phyloP scores from a whole-genome alignment of 1,140 invertebrate species.

The Forficula auricularia region DNA sequence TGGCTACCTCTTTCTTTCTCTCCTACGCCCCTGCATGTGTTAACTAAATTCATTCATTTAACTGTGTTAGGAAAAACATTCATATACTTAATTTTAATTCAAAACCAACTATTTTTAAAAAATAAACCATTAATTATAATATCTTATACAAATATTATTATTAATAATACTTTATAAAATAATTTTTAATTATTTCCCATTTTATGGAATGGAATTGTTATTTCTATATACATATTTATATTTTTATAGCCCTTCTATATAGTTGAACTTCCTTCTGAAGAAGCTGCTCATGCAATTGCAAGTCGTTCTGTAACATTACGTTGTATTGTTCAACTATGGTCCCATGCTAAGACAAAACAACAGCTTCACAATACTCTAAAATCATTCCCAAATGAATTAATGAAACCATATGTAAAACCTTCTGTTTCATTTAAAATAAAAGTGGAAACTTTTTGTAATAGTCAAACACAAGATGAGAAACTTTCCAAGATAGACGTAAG shows the following conservation, averaged over 20 bases:
- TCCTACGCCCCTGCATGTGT: too few species aligned
- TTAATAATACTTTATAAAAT: too few species aligned
- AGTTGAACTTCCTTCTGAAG: constrained; percentile 46
- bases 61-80: too few species aligned
- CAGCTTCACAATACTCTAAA: constrained; percentile 46
- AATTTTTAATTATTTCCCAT: too few species aligned
- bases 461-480: constrained; percentile 59
- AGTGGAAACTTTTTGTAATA: constrained; percentile 76
- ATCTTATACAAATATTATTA: too few species aligned
- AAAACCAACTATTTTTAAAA: too few species aligned
- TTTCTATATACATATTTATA: too few species aligned
- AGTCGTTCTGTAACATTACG: constrained; percentile 58
- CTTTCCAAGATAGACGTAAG: constrained; percentile 67
- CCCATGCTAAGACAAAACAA: constrained; percentile 33
- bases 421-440: constrained; percentile 58
- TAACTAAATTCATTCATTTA: too few species aligned
- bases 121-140: too few species aligned
- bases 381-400: constrained; percentile 30
- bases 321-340: constrained; percentile 63
- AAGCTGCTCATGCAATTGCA: constrained; percentile 41
- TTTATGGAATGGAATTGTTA: too few species aligned
- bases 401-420: constrained; percentile 31
- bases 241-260: constrained; percentile 56
- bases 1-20: too few species aligned
- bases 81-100: too few species aligned